phyloP scores from a whole-genome alignment of 1,140 invertebrate genomes.

The Andrena cerasifolii region DNA sequence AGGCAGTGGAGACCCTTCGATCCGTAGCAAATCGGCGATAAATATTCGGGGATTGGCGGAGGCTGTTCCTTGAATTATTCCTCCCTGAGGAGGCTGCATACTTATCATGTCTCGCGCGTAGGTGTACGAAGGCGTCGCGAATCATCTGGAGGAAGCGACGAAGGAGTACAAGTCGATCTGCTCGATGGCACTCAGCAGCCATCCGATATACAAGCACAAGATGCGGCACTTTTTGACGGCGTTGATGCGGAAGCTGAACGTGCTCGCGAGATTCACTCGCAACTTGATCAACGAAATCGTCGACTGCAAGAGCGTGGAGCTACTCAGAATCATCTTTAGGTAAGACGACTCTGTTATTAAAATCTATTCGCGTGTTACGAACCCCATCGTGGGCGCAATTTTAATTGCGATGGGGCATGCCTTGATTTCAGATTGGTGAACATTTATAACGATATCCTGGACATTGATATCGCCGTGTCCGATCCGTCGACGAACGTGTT shows the following conservation, averaged over 20 bases:
- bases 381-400: too few relatives aligned
- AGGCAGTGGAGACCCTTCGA: neutral
- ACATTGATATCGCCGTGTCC: slow-evolving; percentile 62
- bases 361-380: too few relatives aligned
- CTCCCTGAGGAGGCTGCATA: neutral
- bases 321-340: slow-evolving; percentile 68
- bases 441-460: slow-evolving; percentile 69
- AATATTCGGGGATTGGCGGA: too few relatives aligned
- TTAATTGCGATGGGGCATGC: too few relatives aligned
- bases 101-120: neutral
- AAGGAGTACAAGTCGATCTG: slow-evolving; percentile 56
- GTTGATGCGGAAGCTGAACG: slow-evolving; percentile 67
- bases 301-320: slow-evolving; percentile 61
- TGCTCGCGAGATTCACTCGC: slow-evolving; percentile 62
- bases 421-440: slow-evolving; percentile 69
- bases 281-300: slow-evolving; percentile 67
- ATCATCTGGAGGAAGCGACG: slow-evolving; percentile 52
- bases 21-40: too few relatives aligned
- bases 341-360: slow-evolving; percentile 42
- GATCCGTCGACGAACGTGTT: slow-evolving; percentile 70
- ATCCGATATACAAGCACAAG: slow-evolving; percentile 70
- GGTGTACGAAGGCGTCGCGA: slow-evolving; percentile 45
- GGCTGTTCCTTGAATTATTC: neutral
- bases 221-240: slow-evolving; percentile 54
- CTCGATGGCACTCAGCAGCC: slow-evolving; percentile 10